These are phyloP conservation scores for Cryptocephalus primarius DNA, from an alignment of 2,888 invertebrate genomes.

Conservation along the genomic window DNA sequence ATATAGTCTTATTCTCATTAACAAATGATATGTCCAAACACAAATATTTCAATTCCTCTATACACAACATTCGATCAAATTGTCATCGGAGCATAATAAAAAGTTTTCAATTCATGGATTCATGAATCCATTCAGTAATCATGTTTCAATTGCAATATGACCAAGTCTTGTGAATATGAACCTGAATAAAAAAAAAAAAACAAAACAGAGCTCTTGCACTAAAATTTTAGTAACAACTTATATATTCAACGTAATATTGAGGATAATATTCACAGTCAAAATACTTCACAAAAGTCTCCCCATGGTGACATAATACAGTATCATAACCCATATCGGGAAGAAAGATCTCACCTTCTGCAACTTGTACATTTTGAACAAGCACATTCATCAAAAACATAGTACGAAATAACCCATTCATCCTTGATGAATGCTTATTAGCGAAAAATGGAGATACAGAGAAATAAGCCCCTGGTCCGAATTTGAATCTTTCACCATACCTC, in stretches of 20 bases:
- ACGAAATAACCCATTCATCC: slow-evolving; percentile 14
- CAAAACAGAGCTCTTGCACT: no score
- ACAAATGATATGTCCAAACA: no score
- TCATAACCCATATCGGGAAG: slow-evolving; percentile 23
- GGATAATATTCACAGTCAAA: slow-evolving; percentile 33
- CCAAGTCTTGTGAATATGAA: no score
- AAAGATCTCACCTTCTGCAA: slow-evolving; percentile 9
- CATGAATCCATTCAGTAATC: no score
- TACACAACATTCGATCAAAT: no score
- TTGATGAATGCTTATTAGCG: slow-evolving; percentile 22
- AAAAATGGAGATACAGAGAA: slow-evolving; percentile 22
- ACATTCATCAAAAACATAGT: slow-evolving; percentile 29
- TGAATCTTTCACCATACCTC: slow-evolving; percentile 20
- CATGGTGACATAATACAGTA: slow-evolving; percentile 23
- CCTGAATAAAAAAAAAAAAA: no score
- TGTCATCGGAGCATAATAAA: no score
- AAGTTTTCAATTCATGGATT: no score
- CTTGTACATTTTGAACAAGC: slow-evolving; percentile 18
- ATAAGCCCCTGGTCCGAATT: slow-evolving; percentile 27
- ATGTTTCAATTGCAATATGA: no score
- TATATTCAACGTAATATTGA: slow-evolving; percentile 22
- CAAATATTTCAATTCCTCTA: no score
- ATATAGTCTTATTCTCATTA: no score
- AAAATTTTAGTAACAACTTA: slow-evolving; percentile 9
- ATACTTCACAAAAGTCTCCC: slow-evolving; percentile 29